Base-by-base conservation (phyloP, 2,888 invertebrate genomes). In the Hirtodrosophila duncani region DNA sequence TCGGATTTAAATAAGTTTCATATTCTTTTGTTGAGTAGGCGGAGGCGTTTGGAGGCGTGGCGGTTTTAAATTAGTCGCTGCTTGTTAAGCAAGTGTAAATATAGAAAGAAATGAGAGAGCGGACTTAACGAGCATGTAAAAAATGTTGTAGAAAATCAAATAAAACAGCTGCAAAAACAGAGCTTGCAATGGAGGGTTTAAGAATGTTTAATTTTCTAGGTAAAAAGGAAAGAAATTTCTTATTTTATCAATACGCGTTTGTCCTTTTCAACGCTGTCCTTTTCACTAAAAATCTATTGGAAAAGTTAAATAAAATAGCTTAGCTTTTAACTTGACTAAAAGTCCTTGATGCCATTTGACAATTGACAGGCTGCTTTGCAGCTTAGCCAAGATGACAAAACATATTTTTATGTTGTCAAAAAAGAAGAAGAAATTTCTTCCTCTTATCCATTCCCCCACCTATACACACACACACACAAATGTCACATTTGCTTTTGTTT, bases 1-100 rank as follows among this genome's bases (percentile, higher is more conserved):
- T 55, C 38, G 17, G 61, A 67, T 58, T 68, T 70, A 70, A 68
- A 70, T 67, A 67, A 67, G 67, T 67, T 70, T 67, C 57, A 70
- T 55, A 67, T 66, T 67, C 63, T 46, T 70, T 68, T 70, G 70
- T 63, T 45, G 13, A 11, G 24, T 10, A 17, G 38, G n/a, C 27
- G 13, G 14, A 39, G 17, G 7, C n/a, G 3, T 36, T 18, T 13
- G 2, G 30, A n/a, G n/a, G n/a, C n/a, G 30, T 13, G 30, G 9
- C 9, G 30, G 14, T n/a, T 20, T 13, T 20, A 11, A 13, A 34
- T 20, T 67, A 67, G 67, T 49, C 21, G 14, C 45, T 18, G 21
- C 24, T 14, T 21, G 20, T 24, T n/a, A n/a, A n/a, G n/a, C 16
- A 23, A 14, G 9, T 6, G 29, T 20, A 6, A 46, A 38, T 23